Conservation (phyloP, 1,140 invertebrate genomes). For the Orchestia grillus region DNA sequence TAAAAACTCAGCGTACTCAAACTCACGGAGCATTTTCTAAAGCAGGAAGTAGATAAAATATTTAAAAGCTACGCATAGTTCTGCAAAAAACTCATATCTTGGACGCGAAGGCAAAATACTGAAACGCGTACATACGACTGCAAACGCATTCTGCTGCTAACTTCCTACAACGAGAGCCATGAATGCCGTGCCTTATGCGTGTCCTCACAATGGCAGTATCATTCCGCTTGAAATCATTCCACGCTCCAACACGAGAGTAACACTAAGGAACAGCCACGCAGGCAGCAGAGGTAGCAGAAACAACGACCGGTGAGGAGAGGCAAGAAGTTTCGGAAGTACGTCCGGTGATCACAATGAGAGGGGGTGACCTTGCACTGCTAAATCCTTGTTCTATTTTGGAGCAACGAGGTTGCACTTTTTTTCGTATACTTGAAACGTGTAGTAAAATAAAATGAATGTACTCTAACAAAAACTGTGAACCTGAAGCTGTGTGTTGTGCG, state of each 20-base stretch:
- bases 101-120: neutral
- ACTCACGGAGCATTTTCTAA: neutral
- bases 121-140: neutral
- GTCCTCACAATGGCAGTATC: neutral
- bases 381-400: neutral
- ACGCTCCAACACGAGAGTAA: neutral
- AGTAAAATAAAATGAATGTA: neutral
- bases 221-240: neutral
- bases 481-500: neutral
- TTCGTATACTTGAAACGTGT: neutral
- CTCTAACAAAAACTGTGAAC: neutral
- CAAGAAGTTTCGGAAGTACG: constrained; percentile 12
- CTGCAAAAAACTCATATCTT: neutral
- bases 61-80: neutral
- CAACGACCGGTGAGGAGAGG: constrained; percentile 3
- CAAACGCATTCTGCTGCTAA: neutral
- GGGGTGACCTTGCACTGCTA: neutral
- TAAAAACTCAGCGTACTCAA: neutral
- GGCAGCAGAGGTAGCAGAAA: neutral
- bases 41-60: neutral
- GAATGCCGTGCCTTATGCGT: neutral
- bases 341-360: neutral
- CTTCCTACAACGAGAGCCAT: neutral
- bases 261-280: neutral
- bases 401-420: neutral